Evolutionary conservation across 2,113 vertebrate genomes (phyloP), one percentile per base, ranked within the genome.

Genomic region (Bucco capensis): DNA sequence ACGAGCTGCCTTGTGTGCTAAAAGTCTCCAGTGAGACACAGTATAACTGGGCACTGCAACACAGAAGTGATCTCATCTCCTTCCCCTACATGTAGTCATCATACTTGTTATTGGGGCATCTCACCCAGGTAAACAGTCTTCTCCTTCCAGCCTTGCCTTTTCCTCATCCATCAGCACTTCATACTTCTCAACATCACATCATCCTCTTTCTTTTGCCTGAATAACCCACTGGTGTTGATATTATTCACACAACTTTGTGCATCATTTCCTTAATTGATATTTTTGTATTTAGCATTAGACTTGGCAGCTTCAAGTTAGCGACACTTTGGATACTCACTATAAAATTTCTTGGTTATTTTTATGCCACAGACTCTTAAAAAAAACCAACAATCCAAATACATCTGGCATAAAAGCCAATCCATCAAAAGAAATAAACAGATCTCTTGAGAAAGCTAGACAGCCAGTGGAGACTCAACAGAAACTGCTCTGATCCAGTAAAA

Each of bases 351-450:
- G 15, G 58, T 88, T 88, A 71, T 83, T 94, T 96, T 94, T 89
- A 93, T 72, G 37, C 69, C 80, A 90, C 27, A 88, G 64, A 72
- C 62, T 67, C 90, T 42, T 83, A 42, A 49, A 64, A 92, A 64
- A 74, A 77, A 35, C 51, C 61, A 65, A 47, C 46, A 33, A 11
- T 7, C 54, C 11, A 77, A 33, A 9, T 10, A 60, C 12, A 77
- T 44, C 37, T 78, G 61, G 47, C 35, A 89, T 72, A 92, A 93
- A 89, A 89, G n/a, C 22, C 61, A 91, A 42, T 67, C 44, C 69
- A 90, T 72, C 75, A 93, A 67, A 83, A 89, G 67, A 94, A 95
- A 84, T 78, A 92, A 96, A 91, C 58, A 81, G 19, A 64, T 84
- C 79, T 77, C 62, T 83, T 72, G 30, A 94, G 64, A 83, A 90